Base-by-base conservation (phyloP, 23 tunicate species). In the Diplosoma virens region DNA sequence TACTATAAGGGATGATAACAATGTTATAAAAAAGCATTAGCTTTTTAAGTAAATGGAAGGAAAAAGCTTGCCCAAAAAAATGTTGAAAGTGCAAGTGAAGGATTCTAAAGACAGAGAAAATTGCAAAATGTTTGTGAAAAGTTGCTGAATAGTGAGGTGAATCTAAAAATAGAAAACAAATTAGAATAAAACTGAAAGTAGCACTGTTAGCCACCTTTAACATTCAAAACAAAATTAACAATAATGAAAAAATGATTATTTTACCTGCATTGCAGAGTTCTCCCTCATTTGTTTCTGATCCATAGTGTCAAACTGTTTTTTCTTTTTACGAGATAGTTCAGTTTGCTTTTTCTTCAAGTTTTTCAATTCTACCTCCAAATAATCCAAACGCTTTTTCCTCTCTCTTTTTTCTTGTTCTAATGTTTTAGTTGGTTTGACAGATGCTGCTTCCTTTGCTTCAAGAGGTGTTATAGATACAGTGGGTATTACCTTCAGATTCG, bases 331-430 rank as follows among this genome's bases (percentile, higher is more conserved):
- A 53, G 77, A 24, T 14, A 88, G 37, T 23, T 88, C 87, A 41
- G 37, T 50, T 68, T 88, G 87, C 46, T 88, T 86, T 58, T 77
- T 81, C 32, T 81, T 88, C 64, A 88, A 68, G 33, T 82, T 88
- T 58, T 88, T 75, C 64, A 88, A 59, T 47, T 88, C 95, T 25
- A 34, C 77, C 59, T 88, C 80, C 78, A 88, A 59, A 47, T 81
- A 88, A 26, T 88, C 71, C 35, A 88, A 66, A 18, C 95, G 59
- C 34, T 81, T 72, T 46, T 83, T 83, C 30, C 88, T 75, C 50
- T 67, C 81, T 37, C 69, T 79, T 37, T 77, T 75, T 37, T 76
- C 95, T 26, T 71, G 76, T 1, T 25, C 67, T 2, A 50, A 25
- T 31, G 74, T n/a, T 30, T 65, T 66, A 5, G 56, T 63, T 65